A percentile compares a stretch with the other conserved stretches of the same genome.
These are phyloP conservation scores for Mesocentrotus franciscanus DNA, from an alignment of 53 echinoderm and acorn worm genomes.

Conservation along the genomic window DNA sequence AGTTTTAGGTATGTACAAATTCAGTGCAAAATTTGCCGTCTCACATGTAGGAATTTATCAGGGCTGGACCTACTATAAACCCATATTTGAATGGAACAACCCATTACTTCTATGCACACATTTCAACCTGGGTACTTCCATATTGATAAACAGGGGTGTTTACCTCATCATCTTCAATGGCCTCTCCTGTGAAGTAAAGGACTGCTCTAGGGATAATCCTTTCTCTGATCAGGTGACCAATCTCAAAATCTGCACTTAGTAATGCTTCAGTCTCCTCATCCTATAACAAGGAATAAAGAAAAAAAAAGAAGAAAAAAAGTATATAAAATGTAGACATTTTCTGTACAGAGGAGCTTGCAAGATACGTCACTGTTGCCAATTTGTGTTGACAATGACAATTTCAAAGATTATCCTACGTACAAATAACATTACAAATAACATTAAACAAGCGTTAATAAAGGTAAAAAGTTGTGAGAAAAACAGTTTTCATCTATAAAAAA, in stretches of 20 bases:
- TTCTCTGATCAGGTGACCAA: slow-evolving; percentile 97
- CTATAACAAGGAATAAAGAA: slow-evolving; percentile 48
- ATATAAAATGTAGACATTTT: too few species aligned
- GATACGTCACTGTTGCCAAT: too few species aligned
- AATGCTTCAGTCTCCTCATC: slow-evolving; percentile 95
- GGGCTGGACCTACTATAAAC: not conserved
- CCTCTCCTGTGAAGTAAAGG: slow-evolving; percentile 98
- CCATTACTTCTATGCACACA: not conserved
- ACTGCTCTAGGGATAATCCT: slow-evolving; percentile 95
- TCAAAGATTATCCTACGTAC: too few species aligned
- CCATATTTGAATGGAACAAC: not conserved
- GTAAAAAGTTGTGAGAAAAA: too few species aligned
- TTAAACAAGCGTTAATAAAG: too few species aligned
- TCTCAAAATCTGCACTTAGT: slow-evolving; percentile 96
- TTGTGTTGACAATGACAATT: too few species aligned
- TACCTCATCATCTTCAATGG: slow-evolving; percentile 99
- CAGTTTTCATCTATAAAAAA: too few species aligned
- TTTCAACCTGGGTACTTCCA: not conserved
- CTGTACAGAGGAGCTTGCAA: too few species aligned
- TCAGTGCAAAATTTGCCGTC: too few species aligned
- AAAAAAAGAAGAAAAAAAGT: not conserved
- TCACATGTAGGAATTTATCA: too few species aligned
- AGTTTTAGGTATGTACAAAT: too few species aligned
- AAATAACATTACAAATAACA: too few species aligned
- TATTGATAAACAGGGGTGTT: not conserved